Conservation (phyloP, 2,797 vertebrate species). For the Myotis daubentonii region DNA sequence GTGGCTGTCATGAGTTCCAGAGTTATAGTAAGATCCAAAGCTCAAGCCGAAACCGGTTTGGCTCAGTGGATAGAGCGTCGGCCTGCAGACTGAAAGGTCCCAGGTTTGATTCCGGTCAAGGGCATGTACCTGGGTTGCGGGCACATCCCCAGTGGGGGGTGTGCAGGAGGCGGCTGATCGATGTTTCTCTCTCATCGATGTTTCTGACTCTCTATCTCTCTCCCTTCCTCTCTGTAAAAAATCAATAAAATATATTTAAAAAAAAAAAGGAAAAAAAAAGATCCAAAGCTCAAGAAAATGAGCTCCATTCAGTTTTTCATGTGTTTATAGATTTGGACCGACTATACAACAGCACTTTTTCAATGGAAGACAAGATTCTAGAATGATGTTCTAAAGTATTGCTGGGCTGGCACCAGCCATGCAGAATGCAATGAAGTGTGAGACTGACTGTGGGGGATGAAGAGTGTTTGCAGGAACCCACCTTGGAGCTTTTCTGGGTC, state of each 20-base stretch:
- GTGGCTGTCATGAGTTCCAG: neutral
- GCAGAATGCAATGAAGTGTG: neutral
- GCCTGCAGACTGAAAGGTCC: no score
- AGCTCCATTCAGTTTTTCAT: neutral
- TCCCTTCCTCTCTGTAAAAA: no score
- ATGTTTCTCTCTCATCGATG: no score
- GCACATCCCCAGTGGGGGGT: no score
- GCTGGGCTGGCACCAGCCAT: neutral
- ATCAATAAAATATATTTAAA: no score
- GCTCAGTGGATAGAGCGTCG: no score
- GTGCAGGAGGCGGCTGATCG: no score
- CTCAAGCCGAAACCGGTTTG: no score
- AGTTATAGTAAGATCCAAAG: neutral
- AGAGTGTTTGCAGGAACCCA: neutral
- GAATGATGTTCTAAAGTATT: neutral
- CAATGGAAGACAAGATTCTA: neutral
- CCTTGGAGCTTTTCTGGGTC: neutral
- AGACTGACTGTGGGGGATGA: neutral
- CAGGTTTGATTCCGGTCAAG: no score
- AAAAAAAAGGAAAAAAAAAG: no score
- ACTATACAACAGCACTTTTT: neutral
- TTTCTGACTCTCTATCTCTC: no score
- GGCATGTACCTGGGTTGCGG: no score
- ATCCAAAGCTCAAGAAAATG: conserved; percentile 39
- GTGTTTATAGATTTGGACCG: conserved; percentile 7